These are phyloP conservation scores for Eulemur coronatus DNA, from an alignment of 2,797 vertebrate genomes.

Conservation along the genomic window DNA sequence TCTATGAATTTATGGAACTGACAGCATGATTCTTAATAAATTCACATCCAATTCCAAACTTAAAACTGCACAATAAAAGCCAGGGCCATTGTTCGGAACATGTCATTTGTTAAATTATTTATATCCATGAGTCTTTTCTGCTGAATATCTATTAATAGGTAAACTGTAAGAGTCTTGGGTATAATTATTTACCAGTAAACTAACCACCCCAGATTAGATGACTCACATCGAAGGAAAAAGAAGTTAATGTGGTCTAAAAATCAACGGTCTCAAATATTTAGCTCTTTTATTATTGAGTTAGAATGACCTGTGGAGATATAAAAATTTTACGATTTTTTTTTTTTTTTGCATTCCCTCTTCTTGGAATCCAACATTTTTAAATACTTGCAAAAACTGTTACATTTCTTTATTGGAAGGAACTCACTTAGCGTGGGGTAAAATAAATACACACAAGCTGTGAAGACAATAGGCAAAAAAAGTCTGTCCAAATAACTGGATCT, in stretches of 20 bases:
- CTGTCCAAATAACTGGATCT: not conserved
- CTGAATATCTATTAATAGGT: not conserved
- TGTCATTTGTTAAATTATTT: not conserved
- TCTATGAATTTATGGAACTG: not conserved
- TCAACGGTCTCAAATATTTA: not conserved
- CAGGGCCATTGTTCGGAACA: not conserved
- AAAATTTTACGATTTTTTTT: not conserved
- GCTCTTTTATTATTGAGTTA: conserved; percentile 17
- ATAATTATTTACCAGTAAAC: conserved; percentile 52
- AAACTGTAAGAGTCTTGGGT: not conserved
- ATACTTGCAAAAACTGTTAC: not conserved
- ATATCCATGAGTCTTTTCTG: not conserved
- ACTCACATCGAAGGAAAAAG: not conserved
- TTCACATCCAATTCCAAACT: not conserved
- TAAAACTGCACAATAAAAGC: not conserved
- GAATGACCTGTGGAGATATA: not conserved
- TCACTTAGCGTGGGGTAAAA: not conserved
- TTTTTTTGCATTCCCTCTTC: not conserved
- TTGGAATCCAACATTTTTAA: not conserved
- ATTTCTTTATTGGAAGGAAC: conserved; percentile 12
- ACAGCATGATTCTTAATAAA: not conserved
- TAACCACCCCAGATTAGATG: not conserved
- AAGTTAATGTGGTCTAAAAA: conserved; percentile 32
- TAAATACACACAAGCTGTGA: not conserved
- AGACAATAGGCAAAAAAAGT: not conserved